Base-by-base conservation (phyloP, 1,140 invertebrate species). In the Caenorhabditis latens region DNA sequence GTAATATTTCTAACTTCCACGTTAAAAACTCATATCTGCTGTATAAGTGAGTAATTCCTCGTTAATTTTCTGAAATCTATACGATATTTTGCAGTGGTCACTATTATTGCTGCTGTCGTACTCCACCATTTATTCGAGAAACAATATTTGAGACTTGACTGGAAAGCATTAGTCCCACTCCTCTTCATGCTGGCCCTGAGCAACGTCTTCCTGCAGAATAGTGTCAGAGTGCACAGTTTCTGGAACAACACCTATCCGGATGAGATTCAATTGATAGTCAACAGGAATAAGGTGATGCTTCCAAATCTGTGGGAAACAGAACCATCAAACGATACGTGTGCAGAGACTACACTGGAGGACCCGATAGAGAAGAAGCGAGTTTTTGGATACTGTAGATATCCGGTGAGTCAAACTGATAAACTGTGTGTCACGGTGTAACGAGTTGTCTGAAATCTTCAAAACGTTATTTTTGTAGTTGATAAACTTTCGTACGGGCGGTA, bases 341-440 rank as follows among this genome's bases (percentile, higher is more conserved):
- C 13, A 13, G 71, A 50, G n/a, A 79, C 11, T 24, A n/a, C 19
- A 4, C 8, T 79, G 9, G 40, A 43, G 5, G 46, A 79, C 24
- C 19, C n/a, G 40, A 24, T 50, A 46, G 71, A 11, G 5, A 14
- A 11, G 24, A 9, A 21, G 6, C 61, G 13, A 4, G 42, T 58
- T 0, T 85, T 85, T 21, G 84, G 84, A 40, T 65, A 71, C n/a
- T 85, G 58, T 57, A 58, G 57, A 53, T 85, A 75, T 57, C 32
- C 63, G 19, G 84, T 65, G 16, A 43, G 58, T 43, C 42, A 43
- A 16, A 11, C 0, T 61, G 5, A 6, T 7, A 14, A n/a, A 24
- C 43, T n/a, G 16, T 32, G 32, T 32, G 32, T 1, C 0, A 32
- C 32, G 32, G 2, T 32, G 32, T 32, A 32, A 32, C 2, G 0